phyloP scores from a whole-genome alignment of 2,888 invertebrate species.

The Isoperla grammatica region DNA sequence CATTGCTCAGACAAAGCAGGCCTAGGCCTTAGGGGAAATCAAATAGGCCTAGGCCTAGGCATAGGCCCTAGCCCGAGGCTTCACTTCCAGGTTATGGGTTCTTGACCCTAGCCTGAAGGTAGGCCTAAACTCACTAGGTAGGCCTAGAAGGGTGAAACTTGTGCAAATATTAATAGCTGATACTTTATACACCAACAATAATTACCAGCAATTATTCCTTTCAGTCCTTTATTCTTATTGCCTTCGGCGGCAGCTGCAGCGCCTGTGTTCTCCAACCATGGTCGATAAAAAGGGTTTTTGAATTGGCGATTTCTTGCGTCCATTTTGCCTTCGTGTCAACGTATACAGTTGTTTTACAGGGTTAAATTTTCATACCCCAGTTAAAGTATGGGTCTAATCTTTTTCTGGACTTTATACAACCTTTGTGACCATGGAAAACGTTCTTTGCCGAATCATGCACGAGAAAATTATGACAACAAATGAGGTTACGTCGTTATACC shows the following conservation, averaged over 20 bases:
- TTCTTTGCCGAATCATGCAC: conserved; percentile 11
- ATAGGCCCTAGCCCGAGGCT: too few relatives aligned
- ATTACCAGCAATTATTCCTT: conserved; percentile 84
- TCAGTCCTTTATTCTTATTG: conserved; percentile 61
- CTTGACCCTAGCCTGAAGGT: too few relatives aligned
- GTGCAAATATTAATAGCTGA: too few relatives aligned
- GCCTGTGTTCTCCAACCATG: conserved; percentile 39
- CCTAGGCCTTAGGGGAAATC: too few relatives aligned
- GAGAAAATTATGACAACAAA: background rate
- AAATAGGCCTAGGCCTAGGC: too few relatives aligned
- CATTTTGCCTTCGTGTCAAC: conserved; percentile 54
- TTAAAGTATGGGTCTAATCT: background rate
- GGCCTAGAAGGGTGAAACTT: too few relatives aligned
- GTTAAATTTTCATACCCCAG: background rate
- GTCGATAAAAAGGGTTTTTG: conserved; percentile 36
- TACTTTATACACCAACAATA: conserved; percentile 24
- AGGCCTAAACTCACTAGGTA: too few relatives aligned
- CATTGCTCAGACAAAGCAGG: too few relatives aligned
- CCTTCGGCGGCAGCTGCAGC: conserved; percentile 42
- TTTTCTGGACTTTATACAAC: background rate
- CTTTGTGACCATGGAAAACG: conserved; percentile 12
- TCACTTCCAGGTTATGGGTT: too few relatives aligned
- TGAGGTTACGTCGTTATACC: background rate
- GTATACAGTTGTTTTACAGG: background rate
- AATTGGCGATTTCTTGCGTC: conserved; percentile 57